Evolutionary conservation across 2,888 invertebrate genomes (phyloP), one percentile per base, ranked within the genome.

Genomic region (Drepanosiphum platanoidis): DNA sequence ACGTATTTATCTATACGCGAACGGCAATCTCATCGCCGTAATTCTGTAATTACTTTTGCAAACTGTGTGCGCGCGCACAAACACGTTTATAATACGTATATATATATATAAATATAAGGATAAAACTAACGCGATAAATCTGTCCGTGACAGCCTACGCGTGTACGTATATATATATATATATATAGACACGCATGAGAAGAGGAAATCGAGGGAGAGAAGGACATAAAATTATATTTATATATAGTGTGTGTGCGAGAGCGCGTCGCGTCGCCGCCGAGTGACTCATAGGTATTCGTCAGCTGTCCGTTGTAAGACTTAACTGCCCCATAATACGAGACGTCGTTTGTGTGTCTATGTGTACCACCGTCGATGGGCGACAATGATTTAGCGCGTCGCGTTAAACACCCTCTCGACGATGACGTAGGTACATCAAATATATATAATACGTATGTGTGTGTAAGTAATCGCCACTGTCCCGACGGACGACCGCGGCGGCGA

Each of bases 241-340:
- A n/a, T n/a, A n/a, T n/a, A n/a, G n/a, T n/a, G n/a, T n/a, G n/a
- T n/a, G n/a, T 30, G 2, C 3, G 64, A 80, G 36, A 79, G 64
- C 11, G 52, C 34, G 27, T 30, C 27, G 52, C 5, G 5, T 61
- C 61, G 61, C 18, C 61, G 32, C 18, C 34, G 27, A 11, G 30
- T 66, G 83, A 83, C 64, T 83, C 83, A 83, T 83, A 46, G 83
- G 82, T 74, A 74, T 82, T 82, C 82, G 66, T 83, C 82, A 83
- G 82, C 83, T 75, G 83, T 72, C 74, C 72, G 34, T 36, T 39
- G 61, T 64, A 72, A 74, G 71, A 82, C 52, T 34, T n/a, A 79
- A 79, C 66, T 46, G 68, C 79, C 27, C n/a, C 82, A n/a, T n/a
- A 9, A 22, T 74, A 46, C 52, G 42, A 74, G 30, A 42, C 11